Conservation (phyloP, 2,113 vertebrate species). For the Laticauda colubrina region DNA sequence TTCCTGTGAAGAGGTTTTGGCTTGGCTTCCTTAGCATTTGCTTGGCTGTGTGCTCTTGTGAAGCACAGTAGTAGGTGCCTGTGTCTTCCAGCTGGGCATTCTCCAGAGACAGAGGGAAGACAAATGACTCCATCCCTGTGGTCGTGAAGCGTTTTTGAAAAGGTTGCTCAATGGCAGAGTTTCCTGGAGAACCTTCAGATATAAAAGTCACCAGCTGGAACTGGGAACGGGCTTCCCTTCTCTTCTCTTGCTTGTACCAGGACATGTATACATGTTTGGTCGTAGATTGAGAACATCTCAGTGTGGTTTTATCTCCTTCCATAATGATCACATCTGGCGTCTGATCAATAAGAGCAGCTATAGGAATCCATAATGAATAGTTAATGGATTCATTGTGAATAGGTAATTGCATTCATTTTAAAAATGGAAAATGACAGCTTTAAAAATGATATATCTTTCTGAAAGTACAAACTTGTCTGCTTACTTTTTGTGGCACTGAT, state of each 20-base stretch:
- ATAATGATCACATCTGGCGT: neutral
- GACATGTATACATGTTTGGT: neutral
- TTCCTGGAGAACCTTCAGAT: fast-evolving
- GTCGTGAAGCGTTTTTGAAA: neutral
- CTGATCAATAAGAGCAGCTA: neutral
- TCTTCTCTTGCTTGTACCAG: constrained; percentile 12
- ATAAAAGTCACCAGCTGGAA: neutral
- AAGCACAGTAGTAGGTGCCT: constrained; percentile 15
- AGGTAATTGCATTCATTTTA: neutral
- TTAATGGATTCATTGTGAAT: neutral
- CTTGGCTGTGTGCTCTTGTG: constrained; percentile 9
- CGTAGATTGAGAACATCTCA: neutral
- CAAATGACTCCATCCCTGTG: neutral
- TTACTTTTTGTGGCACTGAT: neutral
- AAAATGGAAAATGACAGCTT: neutral
- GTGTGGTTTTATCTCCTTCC: neutral
- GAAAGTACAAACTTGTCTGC: neutral
- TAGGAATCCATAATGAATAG: neutral
- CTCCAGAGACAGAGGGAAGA: neutral
- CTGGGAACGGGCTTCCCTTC: neutral
- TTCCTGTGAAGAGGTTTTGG: neutral
- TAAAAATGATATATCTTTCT: neutral
- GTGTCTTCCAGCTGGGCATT: neutral
- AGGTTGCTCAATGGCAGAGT: neutral
- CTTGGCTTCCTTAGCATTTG: neutral